Evolutionary conservation across 2,797 vertebrate genomes (phyloP), one percentile per base, ranked within the genome.

Genomic region (Clarias platycephalus): DNA sequence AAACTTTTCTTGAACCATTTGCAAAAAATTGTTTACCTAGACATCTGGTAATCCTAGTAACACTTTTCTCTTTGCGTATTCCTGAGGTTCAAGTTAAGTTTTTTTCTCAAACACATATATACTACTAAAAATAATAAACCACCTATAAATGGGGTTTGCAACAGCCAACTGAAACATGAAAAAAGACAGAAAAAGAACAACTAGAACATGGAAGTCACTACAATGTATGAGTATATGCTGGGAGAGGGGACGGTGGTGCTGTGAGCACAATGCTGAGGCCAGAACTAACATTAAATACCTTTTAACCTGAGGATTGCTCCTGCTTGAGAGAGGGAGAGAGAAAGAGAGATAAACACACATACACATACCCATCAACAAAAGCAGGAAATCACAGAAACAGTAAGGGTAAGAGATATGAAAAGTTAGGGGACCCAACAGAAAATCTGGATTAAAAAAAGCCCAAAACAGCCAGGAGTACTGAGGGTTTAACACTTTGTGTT

Each of bases 251-350:
- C 86, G 90, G 88, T 87, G 89, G 87, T 86, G 91, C 92, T 93
- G 95, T 93, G 95, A 92, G 92, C 88, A 94, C 93, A 93, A 96
- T 92, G 91, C 91, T 93, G 67, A 96, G 93, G 91, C 93, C 94
- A 89, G 93, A 96, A 96, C 94, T 82, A 92, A 90, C 95, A 90
- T 94, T 88, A 96, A 94, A 94, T 99, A 99, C 98, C 98, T 99
- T 96, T 98, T 96, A 98, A 96, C 97, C 98, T 97, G 97, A 97
- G 18, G 98, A 95, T 94, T 98, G 97, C 96, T 99, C 97, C 97
- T 95, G 98, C 97, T 98, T 97, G 95, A 95, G 95, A 95, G 94
- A 97, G 95, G 95, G 94, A 97, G 93, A 95, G 94, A 89, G 92
- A 95, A 93, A 95, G 94, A 97, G 94, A 97, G 90, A 97, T 92